A percentile compares a stretch with the other conserved stretches of the same genome.
These are phyloP conservation scores for Limnephilus auricula DNA, from an alignment of 2,888 invertebrate species.

Conservation along the genomic window DNA sequence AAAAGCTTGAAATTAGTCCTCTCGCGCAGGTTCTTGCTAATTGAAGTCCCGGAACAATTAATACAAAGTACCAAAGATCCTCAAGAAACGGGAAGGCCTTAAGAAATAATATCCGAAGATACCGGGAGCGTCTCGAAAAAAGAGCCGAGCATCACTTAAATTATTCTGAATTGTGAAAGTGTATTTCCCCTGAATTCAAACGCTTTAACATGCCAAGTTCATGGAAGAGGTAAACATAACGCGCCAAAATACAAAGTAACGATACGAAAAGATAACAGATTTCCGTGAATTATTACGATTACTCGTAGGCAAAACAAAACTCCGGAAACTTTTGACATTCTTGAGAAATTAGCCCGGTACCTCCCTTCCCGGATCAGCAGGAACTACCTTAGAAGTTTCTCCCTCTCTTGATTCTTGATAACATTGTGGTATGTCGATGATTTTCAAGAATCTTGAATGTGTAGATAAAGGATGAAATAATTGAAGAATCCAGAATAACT, in stretches of 20 bases:
- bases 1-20: background rate
- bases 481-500: too few relatives aligned
- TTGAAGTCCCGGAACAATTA: background rate
- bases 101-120: background rate
- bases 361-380: background rate
- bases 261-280: background rate
- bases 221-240: constrained; percentile 3
- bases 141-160: background rate
- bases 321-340: background rate
- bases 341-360: constrained; percentile 12
- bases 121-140: background rate
- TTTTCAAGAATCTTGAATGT: background rate
- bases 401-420: background rate
- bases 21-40: background rate
- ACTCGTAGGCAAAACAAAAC: background rate
- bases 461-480: too few relatives aligned
- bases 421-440: background rate
- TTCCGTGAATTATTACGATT: constrained; percentile 22
- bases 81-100: background rate
- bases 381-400: background rate
- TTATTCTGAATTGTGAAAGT: background rate
- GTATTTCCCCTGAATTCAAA: background rate
- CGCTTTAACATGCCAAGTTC: background rate
- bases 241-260: constrained; percentile 5
- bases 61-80: background rate